These are phyloP conservation scores for Phaethon lepturus DNA, from an alignment of 2,113 vertebrate genomes.

Conservation along the genomic window DNA sequence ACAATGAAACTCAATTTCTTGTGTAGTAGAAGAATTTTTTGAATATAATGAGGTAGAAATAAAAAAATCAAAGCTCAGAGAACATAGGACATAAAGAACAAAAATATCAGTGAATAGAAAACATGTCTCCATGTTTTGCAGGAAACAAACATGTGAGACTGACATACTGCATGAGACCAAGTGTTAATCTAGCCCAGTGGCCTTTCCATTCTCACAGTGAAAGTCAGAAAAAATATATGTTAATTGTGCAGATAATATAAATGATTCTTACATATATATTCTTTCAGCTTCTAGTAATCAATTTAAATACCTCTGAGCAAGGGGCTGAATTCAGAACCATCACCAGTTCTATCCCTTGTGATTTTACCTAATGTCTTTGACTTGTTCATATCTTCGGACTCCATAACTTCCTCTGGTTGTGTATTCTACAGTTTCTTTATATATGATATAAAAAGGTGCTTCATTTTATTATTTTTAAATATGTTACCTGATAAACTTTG, in stretches of 20 bases:
- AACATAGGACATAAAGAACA: neutral
- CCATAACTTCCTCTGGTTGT: neutral
- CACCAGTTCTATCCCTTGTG: neutral
- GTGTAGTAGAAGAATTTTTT: neutral
- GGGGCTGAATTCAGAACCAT: neutral
- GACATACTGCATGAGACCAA: neutral
- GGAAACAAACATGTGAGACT: neutral
- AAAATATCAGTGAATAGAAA: neutral
- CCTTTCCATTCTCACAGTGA: neutral
- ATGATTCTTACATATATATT: neutral
- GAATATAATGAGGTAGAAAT: neutral
- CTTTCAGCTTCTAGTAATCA: neutral
- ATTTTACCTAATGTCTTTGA: neutral
- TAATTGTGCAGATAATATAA: neutral
- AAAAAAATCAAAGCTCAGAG: neutral
- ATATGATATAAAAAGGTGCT: neutral
- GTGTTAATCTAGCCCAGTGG: neutral
- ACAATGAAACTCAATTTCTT: neutral
- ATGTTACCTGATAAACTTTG: neutral
- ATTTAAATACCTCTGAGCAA: neutral
- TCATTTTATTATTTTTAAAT: neutral
- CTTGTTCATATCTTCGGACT: neutral
- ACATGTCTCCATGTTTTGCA: neutral
- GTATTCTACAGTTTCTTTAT: neutral
- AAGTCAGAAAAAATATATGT: neutral